A percentile compares a stretch with the other conserved stretches of the same genome.
Evolutionary conservation across 2,797 vertebrate genomes (phyloP).

Genomic region (Oreortyx pictus): DNA sequence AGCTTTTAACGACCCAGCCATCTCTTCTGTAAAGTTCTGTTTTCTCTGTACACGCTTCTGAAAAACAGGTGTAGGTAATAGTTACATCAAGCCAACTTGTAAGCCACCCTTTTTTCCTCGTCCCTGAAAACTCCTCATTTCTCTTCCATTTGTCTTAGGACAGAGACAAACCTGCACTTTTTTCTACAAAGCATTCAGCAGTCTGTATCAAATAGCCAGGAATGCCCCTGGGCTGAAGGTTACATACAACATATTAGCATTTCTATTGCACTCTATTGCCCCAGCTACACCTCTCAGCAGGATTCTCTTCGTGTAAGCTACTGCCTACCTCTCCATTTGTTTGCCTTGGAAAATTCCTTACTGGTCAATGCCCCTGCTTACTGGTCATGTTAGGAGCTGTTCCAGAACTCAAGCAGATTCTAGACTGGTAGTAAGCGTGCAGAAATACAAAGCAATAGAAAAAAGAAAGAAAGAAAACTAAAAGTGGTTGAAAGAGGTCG

Average conservation of each 20-base stretch:
- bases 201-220: neutral
- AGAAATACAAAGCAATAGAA: neutral
- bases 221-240: neutral
- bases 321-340: neutral
- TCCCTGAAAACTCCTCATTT: neutral
- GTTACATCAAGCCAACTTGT: neutral
- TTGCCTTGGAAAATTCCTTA: neutral
- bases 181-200: neutral
- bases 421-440: neutral
- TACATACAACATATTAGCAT: neutral
- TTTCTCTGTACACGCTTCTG: neutral
- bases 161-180: neutral
- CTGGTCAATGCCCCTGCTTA: neutral
- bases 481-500: neutral
- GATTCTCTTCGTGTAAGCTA: neutral
- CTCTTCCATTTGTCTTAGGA: neutral
- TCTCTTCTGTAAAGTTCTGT: neutral
- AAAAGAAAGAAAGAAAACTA: neutral
- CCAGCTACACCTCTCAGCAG: neutral
- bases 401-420: neutral
- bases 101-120: neutral
- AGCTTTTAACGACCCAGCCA: neutral
- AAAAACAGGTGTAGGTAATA: neutral
- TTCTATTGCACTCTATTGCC: neutral
- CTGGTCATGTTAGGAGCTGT: neutral